These are phyloP conservation scores for Linnaemya vulpina DNA, from an alignment of 2,888 invertebrate genomes.

Conservation along the genomic window DNA sequence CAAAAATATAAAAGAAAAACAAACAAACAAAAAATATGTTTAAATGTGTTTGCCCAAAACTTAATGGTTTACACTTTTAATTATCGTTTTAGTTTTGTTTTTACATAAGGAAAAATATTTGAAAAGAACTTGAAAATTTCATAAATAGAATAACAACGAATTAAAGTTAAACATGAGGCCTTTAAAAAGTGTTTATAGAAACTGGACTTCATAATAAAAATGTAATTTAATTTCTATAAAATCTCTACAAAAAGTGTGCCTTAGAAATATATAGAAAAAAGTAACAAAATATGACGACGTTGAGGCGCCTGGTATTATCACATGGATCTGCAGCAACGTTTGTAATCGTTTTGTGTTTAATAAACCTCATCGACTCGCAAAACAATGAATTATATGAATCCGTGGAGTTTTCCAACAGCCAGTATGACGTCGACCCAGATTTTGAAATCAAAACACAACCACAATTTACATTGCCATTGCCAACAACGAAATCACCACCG, in stretches of 20 bases:
- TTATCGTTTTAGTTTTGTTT: slow-evolving; percentile 61
- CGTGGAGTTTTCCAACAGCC: slow-evolving; percentile 72
- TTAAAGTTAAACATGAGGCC: slow-evolving; percentile 59
- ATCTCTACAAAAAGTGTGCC: slow-evolving; percentile 35
- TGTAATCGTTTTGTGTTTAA: slow-evolving; percentile 43
- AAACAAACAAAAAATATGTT: slow-evolving; percentile 28
- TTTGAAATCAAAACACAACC: slow-evolving; percentile 58
- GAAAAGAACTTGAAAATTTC: slow-evolving; percentile 13
- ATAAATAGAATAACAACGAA: slow-evolving; percentile 2
- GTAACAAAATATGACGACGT: slow-evolving; percentile 62
- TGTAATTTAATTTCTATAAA: background rate
- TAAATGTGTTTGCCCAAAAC: background rate
- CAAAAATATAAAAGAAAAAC: slow-evolving; percentile 30
- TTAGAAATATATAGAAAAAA: slow-evolving; percentile 20
- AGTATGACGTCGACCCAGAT: slow-evolving; percentile 71
- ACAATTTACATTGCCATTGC: slow-evolving; percentile 73
- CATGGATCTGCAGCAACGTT: slow-evolving; percentile 38
- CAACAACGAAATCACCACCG: slow-evolving; percentile 71
- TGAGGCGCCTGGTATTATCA: slow-evolving; percentile 45
- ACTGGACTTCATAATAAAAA: slow-evolving; percentile 44
- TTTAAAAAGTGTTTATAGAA: slow-evolving; percentile 57
- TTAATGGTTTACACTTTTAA: background rate
- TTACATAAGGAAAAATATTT: background rate
- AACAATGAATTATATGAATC: slow-evolving; percentile 68
- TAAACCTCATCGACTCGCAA: slow-evolving; percentile 56